Percentiles rank a stretch among this genome's conserved stretches.
phyloP scores from a whole-genome alignment of 37 sponge, comb jelly and placozoan species.

The Ianthella basta region DNA sequence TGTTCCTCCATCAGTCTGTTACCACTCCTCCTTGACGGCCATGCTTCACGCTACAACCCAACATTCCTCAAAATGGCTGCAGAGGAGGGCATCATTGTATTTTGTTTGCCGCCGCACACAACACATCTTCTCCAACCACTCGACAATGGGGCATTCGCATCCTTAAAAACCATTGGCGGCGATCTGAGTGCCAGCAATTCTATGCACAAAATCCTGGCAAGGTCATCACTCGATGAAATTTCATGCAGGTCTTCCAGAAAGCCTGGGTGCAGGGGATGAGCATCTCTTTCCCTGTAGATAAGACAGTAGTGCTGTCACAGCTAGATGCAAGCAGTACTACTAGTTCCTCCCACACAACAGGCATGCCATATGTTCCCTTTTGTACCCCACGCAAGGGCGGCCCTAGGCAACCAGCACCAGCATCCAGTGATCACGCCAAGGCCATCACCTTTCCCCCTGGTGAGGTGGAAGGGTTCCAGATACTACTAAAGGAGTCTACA shows the following conservation, averaged over 20 bases:
- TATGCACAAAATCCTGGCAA: neutral
- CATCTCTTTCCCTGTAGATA: conserved; percentile 34
- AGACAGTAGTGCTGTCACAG: neutral
- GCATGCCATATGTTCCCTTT: neutral
- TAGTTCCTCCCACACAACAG: neutral
- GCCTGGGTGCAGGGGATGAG: conserved; percentile 44
- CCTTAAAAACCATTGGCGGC: conserved; percentile 24
- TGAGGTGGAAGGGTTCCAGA: conserved; percentile 4
- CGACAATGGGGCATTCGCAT: neutral
- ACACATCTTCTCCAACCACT: conserved; percentile 35
- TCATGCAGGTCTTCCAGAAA: too few relatives aligned
- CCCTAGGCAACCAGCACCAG: neutral
- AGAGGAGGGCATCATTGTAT: conserved; percentile 11
- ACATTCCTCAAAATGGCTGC: conserved; percentile 12
- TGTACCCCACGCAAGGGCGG: neutral
- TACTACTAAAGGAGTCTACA: neutral
- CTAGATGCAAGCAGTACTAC: neutral
- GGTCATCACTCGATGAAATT: too few relatives aligned
- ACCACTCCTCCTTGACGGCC: conserved; percentile 33
- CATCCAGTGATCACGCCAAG: neutral
- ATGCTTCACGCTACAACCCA: conserved; percentile 27
- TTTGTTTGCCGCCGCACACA: conserved; percentile 33
- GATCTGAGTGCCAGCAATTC: too few relatives aligned
- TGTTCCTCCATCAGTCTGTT: conserved; percentile 27
- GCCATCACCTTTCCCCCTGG: neutral